Percentiles rank a stretch among this genome's conserved stretches.
Conservation (phyloP, 2,113 vertebrate species). For the Ophthalmotilapia sp. region DNA sequence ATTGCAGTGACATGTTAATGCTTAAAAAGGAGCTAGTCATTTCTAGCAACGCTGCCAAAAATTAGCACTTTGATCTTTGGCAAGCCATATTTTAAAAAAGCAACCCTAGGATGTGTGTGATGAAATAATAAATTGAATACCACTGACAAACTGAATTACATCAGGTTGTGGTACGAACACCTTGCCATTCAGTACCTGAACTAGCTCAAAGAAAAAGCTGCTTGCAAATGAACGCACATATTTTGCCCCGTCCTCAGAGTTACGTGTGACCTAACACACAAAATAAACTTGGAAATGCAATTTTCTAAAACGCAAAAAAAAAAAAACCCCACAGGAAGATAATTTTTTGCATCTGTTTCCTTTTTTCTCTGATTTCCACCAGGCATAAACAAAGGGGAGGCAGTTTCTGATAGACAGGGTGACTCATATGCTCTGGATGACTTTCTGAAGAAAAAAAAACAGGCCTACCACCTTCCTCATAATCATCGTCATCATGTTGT, state of each 20-base stretch:
- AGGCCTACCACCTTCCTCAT: not conserved
- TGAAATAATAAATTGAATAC: not conserved
- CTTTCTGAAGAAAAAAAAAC: not conserved
- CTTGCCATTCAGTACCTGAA: not conserved
- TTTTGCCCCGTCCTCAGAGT: not conserved
- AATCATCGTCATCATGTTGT: not conserved
- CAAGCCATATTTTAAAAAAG: not conserved
- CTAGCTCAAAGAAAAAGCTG: not conserved
- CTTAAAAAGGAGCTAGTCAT: not conserved
- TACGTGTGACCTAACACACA: not conserved
- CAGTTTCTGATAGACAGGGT: not conserved
- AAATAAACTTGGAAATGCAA: not conserved
- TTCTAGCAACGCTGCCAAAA: not conserved
- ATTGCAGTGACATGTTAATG: not conserved
- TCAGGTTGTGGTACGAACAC: not conserved
- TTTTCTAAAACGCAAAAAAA: not conserved
- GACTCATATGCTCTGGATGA: constrained; percentile 3
- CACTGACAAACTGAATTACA: not conserved
- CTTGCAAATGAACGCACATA: not conserved
- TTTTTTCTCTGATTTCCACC: not conserved
- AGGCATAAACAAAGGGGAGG: constrained; percentile 1
- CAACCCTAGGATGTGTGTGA: not conserved
- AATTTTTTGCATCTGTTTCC: not conserved
- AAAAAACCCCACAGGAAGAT: not conserved
- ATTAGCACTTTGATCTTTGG: not conserved